Percentiles rank a stretch among this genome's conserved stretches.
phyloP scores from a whole-genome alignment of 2,797 vertebrate genomes.

The Tokudaia muenninki region DNA sequence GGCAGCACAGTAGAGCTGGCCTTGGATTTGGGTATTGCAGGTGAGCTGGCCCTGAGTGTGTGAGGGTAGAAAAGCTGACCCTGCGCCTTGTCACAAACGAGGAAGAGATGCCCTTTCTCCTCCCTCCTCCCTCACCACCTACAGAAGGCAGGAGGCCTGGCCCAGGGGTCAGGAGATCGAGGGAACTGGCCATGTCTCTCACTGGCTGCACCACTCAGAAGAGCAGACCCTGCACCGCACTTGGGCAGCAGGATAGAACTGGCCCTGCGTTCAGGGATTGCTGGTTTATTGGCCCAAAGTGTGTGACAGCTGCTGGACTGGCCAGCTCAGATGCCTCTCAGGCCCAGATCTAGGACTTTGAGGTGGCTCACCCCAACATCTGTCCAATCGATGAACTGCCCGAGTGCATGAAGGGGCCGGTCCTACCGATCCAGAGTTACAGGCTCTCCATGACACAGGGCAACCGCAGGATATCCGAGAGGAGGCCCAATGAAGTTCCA shows the following conservation, averaged over 20 bases:
- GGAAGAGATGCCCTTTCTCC: background rate
- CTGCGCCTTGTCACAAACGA: background rate
- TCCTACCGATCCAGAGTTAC: background rate
- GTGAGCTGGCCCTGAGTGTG: background rate
- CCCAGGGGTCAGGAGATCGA: background rate
- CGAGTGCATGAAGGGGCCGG: background rate
- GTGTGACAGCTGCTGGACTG: background rate
- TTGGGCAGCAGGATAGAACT: background rate
- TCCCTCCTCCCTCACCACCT: background rate
- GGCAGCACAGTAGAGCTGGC: background rate
- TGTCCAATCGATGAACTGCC: background rate
- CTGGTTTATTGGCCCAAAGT: background rate
- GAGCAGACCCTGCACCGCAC: background rate
- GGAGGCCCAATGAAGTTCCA: background rate
- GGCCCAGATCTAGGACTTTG: background rate
- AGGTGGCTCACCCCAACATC: background rate
- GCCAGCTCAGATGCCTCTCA: background rate
- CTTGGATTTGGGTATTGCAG: too few relatives aligned
- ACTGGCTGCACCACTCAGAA: background rate
- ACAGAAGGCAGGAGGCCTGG: background rate
- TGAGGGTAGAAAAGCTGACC: too few relatives aligned
- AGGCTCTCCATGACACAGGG: background rate
- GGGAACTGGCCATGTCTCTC: background rate
- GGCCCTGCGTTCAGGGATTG: background rate
- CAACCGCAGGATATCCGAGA: background rate